These are phyloP conservation scores for Caenorhabditis panamensis DNA, from an alignment of 2,888 invertebrate species.

Conservation along the genomic window DNA sequence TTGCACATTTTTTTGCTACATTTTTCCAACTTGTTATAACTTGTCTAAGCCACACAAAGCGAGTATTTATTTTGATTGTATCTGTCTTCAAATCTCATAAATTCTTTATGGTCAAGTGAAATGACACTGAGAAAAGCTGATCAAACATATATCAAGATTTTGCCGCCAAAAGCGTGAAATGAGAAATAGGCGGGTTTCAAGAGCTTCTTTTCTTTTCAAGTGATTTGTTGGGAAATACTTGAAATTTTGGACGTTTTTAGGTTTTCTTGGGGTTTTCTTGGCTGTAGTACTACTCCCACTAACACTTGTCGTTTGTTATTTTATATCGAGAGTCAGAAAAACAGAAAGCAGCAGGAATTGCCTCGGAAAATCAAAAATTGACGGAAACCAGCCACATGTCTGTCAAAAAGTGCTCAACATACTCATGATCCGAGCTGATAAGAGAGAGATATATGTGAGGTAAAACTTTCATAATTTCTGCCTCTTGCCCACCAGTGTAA, in stretches of 20 bases:
- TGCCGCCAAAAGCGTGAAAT: background rate
- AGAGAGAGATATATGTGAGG: conserved; percentile 30
- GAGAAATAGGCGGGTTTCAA: conserved; percentile 13
- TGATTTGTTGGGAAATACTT: conserved; percentile 47
- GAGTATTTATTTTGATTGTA: conserved; percentile 28
- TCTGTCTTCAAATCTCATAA: background rate
- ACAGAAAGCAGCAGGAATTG: too few species aligned
- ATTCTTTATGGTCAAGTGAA: background rate
- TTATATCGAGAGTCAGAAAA: conserved; percentile 1
- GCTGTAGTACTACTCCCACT: too few species aligned
- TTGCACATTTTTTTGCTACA: background rate
- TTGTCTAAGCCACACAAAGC: conserved; percentile 41
- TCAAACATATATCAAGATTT: conserved; percentile 9
- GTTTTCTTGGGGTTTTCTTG: background rate
- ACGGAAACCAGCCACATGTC: conserved; percentile 37
- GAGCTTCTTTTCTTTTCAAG: conserved; percentile 47
- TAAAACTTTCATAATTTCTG: conserved; percentile 52
- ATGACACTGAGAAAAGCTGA: background rate
- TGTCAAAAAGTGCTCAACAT: conserved; percentile 50
- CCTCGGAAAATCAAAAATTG: conserved; percentile 10
- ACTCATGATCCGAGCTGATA: conserved; percentile 18
- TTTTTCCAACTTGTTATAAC: background rate
- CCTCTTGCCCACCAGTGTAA: conserved; percentile 25
- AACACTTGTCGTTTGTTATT: background rate
- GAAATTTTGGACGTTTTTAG: background rate